Percentiles rank a stretch among this genome's conserved stretches.
Conservation (phyloP, 2,113 vertebrate species). For the Theristicus caerulescens region DNA sequence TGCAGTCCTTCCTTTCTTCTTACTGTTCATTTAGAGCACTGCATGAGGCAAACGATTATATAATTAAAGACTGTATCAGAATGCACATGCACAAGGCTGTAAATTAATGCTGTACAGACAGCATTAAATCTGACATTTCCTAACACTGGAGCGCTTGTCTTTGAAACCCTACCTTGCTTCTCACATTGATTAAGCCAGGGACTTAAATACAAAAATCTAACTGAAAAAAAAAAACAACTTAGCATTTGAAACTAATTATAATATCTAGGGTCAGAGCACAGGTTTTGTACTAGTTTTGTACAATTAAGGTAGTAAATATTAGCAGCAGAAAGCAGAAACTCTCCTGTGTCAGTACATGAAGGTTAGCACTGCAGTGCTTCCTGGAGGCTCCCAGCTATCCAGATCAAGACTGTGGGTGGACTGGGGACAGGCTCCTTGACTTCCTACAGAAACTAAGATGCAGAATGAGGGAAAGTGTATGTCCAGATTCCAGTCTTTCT, state of each 20-base stretch:
- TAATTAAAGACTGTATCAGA: conserved; percentile 37
- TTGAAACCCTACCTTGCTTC: not conserved
- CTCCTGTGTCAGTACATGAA: not conserved
- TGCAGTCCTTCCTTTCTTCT: conserved; percentile 9
- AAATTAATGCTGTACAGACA: not conserved
- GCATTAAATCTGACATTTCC: conserved; percentile 10
- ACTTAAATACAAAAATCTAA: not conserved
- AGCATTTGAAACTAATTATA: not conserved
- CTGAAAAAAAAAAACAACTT: not conserved
- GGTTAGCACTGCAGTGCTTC: not conserved
- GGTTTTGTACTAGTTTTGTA: not conserved
- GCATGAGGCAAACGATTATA: conserved; percentile 16
- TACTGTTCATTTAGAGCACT: not conserved
- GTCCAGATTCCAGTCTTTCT: not conserved
- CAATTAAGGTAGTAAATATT: not conserved
- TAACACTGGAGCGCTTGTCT: not conserved
- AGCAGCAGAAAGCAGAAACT: not conserved
- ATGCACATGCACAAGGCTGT: not conserved
- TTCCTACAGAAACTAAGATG: not conserved
- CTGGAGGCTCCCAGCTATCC: not conserved
- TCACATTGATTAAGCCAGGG: not conserved
- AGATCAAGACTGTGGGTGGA: not conserved
- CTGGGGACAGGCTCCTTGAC: not conserved
- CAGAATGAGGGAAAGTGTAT: not conserved
- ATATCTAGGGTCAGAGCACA: not conserved